Conservation (phyloP, 2,888 invertebrate species). For the Drosophila sordidula region DNA sequence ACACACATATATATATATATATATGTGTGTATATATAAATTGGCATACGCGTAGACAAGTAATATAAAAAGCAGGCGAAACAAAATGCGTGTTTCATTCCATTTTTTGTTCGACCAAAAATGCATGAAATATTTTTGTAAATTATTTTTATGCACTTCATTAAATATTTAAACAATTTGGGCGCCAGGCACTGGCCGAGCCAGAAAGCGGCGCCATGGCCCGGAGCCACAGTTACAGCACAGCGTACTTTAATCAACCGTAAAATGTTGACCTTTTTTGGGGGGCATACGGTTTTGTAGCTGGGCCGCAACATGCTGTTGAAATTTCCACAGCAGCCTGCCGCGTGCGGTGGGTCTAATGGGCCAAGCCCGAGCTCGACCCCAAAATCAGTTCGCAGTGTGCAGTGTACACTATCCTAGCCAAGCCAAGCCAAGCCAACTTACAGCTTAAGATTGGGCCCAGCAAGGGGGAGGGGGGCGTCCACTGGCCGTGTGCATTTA, state of each 20-base stretch:
- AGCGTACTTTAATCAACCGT: conserved; percentile 79
- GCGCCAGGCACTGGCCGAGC: conserved; percentile 27
- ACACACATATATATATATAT: conserved; percentile 9
- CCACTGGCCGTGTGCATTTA: conserved; percentile 68
- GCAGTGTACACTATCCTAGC: conserved; percentile 56
- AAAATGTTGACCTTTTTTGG: conserved; percentile 78
- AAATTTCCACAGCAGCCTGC: conserved; percentile 42
- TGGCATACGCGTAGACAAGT: neutral
- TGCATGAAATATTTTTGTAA: conserved; percentile 75
- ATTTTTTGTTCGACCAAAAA: conserved; percentile 60
- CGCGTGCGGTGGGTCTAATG: conserved; percentile 68
- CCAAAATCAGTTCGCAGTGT: conserved; percentile 1
- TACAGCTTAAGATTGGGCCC: conserved; percentile 33
- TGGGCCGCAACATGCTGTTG: conserved; percentile 74
- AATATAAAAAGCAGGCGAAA: conserved; percentile 26
- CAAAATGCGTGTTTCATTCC: conserved; percentile 47
- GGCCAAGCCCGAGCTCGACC: conserved; percentile 26
- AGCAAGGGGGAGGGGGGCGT: neutral
- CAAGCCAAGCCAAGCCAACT: conserved; percentile 20
- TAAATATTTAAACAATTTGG: conserved; percentile 79
- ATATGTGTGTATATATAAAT: conserved; percentile 4
- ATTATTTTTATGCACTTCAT: conserved; percentile 76
- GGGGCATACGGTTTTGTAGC: conserved; percentile 35
- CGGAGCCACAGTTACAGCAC: conserved; percentile 34
- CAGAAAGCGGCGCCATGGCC: conserved; percentile 12